Percentiles rank a stretch among this genome's conserved stretches.
phyloP scores from a whole-genome alignment of 2,888 invertebrate genomes.

The Chydorus sphaericus region DNA sequence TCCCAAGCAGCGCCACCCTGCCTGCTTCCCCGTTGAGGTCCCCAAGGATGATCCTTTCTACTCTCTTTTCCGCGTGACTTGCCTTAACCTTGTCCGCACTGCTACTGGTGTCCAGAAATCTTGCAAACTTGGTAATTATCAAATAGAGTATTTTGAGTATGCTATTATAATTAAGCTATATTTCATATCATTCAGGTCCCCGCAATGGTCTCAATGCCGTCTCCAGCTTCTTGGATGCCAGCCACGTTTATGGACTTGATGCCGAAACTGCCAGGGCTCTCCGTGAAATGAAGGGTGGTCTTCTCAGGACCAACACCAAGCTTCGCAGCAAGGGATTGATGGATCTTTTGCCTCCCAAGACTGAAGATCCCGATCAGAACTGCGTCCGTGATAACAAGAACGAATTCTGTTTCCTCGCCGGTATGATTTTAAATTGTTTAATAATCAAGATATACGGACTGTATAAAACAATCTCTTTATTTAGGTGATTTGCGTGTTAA shows the following conservation, averaged over 20 bases:
- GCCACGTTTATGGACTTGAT: constrained; percentile 62
- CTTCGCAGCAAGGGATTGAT: constrained; percentile 30
- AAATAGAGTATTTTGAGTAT: neutral
- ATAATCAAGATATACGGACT: too few relatives aligned
- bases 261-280: constrained; percentile 42
- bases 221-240: constrained; percentile 62
- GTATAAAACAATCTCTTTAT: too few relatives aligned
- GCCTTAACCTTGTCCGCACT: constrained; percentile 68
- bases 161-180: neutral
- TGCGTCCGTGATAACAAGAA: constrained; percentile 30
- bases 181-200: constrained; percentile 24
- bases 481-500: constrained; percentile 24
- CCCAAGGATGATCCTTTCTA: constrained; percentile 47
- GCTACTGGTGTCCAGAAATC: constrained; percentile 52
- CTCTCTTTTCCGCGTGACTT: constrained; percentile 42
- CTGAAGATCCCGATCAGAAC: constrained; percentile 31
- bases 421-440: constrained; percentile 19
- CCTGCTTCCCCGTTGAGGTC: constrained; percentile 55
- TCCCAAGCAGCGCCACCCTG: constrained; percentile 29
- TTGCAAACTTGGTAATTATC: constrained; percentile 34
- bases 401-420: constrained; percentile 32
- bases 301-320: constrained; percentile 39
- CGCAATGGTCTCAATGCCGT: constrained; percentile 59
- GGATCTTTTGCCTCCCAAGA: constrained; percentile 31
- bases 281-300: constrained; percentile 46